A percentile compares a stretch with the other conserved stretches of the same genome.
Conservation (phyloP, 2,797 vertebrate species). For the Artibeus lituratus region DNA sequence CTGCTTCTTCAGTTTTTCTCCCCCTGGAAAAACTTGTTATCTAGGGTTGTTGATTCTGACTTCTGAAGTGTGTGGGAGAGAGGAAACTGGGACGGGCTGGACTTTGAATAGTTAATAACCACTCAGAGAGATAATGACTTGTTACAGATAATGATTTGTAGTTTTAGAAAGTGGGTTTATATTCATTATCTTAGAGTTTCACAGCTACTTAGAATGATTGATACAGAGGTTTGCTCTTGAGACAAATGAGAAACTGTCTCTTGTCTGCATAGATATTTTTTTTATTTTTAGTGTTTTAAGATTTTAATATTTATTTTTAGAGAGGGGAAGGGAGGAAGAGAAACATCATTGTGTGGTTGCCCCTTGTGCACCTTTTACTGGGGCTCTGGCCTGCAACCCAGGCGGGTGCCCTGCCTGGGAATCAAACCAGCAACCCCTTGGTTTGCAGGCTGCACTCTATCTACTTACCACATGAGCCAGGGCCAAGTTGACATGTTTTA, state of each 20-base stretch:
- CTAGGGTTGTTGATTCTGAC: not conserved
- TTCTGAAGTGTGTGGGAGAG: not conserved
- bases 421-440: too few relatives aligned
- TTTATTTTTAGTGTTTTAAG: too few relatives aligned
- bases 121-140: not conserved
- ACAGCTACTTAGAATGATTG: not conserved
- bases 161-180: slow-evolving; percentile 28
- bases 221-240: not conserved
- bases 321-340: too few relatives aligned
- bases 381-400: too few relatives aligned
- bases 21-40: not conserved
- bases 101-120: not conserved
- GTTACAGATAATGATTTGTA: not conserved
- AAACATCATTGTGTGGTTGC: too few relatives aligned
- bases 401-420: too few relatives aligned
- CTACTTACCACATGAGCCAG: too few relatives aligned
- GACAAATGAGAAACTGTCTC: not conserved
- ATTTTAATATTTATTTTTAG: too few relatives aligned
- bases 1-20: not conserved
- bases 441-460: too few relatives aligned
- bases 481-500: not conserved
- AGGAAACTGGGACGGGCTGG: not conserved
- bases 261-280: not conserved
- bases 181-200: not conserved
- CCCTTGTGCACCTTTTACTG: too few relatives aligned